Evolutionary conservation across 2,797 vertebrate species (phyloP).

Genomic region (Perdix hodgsoniae): DNA sequence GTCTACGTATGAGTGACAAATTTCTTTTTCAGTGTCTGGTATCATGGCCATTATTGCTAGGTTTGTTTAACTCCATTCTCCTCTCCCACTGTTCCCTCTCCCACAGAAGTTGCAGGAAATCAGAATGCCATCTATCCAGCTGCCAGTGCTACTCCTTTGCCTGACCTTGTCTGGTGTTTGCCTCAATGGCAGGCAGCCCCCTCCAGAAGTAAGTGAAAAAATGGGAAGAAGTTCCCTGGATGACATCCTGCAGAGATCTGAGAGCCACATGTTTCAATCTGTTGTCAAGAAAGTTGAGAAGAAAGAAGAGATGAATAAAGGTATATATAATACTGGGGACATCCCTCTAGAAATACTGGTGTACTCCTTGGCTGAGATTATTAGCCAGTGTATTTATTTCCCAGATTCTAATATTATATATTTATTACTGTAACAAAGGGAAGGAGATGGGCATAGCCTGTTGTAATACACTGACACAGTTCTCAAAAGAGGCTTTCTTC

Average conservation of each 20-base stretch:
- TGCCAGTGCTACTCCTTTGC: constrained; percentile 83
- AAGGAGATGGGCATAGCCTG: neutral
- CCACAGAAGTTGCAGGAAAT: neutral
- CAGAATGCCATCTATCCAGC: constrained; percentile 83
- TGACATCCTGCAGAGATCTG: constrained; percentile 84
- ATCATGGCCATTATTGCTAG: neutral
- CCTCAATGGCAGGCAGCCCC: constrained; percentile 76
- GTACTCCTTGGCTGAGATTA: neutral
- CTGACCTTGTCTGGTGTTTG: constrained; percentile 78
- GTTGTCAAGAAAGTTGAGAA: constrained; percentile 84
- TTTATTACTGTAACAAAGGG: neutral
- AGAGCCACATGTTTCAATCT: constrained; percentile 83
- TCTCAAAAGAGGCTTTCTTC: neutral
- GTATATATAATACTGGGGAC: constrained; percentile 30
- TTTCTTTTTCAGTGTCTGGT: neutral
- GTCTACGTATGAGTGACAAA: neutral
- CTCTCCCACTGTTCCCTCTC: neutral
- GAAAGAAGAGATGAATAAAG: constrained; percentile 75
- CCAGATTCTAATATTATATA: neutral
- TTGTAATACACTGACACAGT: neutral
- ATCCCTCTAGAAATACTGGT: neutral
- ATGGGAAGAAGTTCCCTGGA: constrained; percentile 75
- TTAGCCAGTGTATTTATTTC: neutral
- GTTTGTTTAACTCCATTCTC: neutral
- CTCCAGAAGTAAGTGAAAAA: constrained; percentile 78